Evolutionary conservation across 2,797 vertebrate genomes (phyloP), one percentile per base, ranked within the genome.

Genomic region (Chaetodon trifasciatus): DNA sequence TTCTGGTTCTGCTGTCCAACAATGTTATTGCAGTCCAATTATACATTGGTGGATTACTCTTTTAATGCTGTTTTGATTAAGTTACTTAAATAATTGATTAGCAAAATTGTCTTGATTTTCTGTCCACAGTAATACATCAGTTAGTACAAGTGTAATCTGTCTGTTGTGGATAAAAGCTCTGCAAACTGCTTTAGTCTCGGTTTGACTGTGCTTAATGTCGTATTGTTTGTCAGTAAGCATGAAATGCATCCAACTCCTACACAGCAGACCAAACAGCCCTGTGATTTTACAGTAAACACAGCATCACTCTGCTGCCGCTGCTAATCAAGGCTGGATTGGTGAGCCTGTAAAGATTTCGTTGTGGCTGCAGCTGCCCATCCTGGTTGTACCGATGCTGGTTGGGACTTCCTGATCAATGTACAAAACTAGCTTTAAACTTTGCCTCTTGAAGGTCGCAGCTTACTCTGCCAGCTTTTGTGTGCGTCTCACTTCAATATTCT

Each of bases 291-390:
- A 58, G 57, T 73, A 56, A 74, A 60, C 63, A 19, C 42, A 17
- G n/a, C 55, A 61, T 39, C 67, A 53, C n/a, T n/a, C 49, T 16
- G 49, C 67, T 63, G 69, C 52, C 61, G 63, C 49, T 37, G 80
- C 70, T 73, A 49, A 85, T 71, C 37, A 53, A 37, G 37, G 23
- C 7, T 24, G 6, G 44, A 82, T 84, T 64, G 73, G 76, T 61
- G 46, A 16, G 28, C 24, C 57, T 46, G 50, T 56, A 61, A 80
- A 63, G 77, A 21, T 42, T 79, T 58, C 39, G 52, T 76, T 56
- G 74, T 71, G 28, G 46, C 66, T 19, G 63, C 76, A 37, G 57
- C 35, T n/a, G 47, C 57, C 60, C 39, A 5, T 65, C 35, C 37
- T 46, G 40, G 35, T 63, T 56, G 24, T 47, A 39, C 9, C 39